Base-by-base conservation (phyloP, 2,113 vertebrate species). In the Poecile atricapillus region DNA sequence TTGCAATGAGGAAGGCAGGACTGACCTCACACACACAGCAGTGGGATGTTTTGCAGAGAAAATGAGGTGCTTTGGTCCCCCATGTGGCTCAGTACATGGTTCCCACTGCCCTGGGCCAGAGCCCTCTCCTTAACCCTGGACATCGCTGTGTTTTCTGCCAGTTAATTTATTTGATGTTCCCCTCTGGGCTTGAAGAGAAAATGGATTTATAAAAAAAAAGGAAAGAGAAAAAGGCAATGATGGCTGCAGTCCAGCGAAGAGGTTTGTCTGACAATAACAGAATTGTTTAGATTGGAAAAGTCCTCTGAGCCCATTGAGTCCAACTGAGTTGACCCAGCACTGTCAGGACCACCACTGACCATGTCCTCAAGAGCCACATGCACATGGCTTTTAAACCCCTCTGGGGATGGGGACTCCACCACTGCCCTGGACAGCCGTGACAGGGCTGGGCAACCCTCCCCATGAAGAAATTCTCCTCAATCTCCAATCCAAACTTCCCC, bases 401-500 rank as follows among this genome's bases (percentile, higher is more conserved):
- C 5, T 28, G 47, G 39, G 39, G 39, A 25, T 30, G n/a, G 28
- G 8, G 20, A 22, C 27, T 41, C 28, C 39, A 20, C 1, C 31
- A 2, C 60, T 28, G 6, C 13, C 19, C 33, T 25, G 39, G 15
- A 33, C 39, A 68, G 46, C 46, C 53, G 15, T 46, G 33, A 10
- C 63, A 60, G 17, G 33, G 53, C 37, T 27, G 18, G 20, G 10
- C 46, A 25, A 0, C 17, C 17, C 14, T 76, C 41, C 47, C 24
- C 4, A 5, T 3, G 18, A 3, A 13, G 24, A 11, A 47, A 22
- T 60, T 11, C 21, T 30, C 33, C 28, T 10, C 5, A 10, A 17
- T 39, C 0, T 30, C n/a, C 62, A 52, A 3, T 1, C 27, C 6
- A 10, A 25, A 0, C 13, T 0, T 69, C 0, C n/a, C 21, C 18